Conservation (phyloP, 2,113 vertebrate species). For the Phyllopteryx taeniolatus region DNA sequence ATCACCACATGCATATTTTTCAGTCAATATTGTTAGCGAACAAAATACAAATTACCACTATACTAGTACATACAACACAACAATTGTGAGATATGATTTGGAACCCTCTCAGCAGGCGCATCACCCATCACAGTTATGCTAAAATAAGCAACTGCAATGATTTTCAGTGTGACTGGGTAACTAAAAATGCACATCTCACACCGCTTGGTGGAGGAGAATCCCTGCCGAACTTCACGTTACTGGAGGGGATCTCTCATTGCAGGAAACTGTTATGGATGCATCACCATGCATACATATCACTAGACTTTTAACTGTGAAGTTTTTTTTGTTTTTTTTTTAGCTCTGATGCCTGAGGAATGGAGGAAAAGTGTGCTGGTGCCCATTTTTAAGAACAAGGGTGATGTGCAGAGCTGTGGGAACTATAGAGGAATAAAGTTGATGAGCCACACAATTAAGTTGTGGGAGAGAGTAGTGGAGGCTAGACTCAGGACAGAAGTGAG, state of each 20-base stretch:
- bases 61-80: not conserved
- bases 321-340: too few species aligned
- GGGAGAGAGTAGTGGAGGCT: too few species aligned
- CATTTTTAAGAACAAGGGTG: too few species aligned
- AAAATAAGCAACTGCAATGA: not conserved
- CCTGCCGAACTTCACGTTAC: constrained; percentile 26
- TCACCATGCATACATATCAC: not conserved
- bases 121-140: not conserved
- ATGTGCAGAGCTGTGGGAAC: too few species aligned
- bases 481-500: too few species aligned
- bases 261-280: constrained; percentile 25
- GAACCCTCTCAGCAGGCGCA: not conserved
- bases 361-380: too few species aligned
- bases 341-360: not conserved
- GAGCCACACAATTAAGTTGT: too few species aligned
- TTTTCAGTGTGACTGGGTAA: constrained; percentile 16
- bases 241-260: constrained; percentile 22
- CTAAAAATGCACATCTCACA: constrained; percentile 23
- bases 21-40: not conserved
- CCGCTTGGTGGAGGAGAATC: constrained; percentile 20
- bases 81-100: not conserved
- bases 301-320: not conserved
- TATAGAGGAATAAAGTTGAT: too few species aligned
- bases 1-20: not conserved
- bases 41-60: not conserved